phyloP scores from a whole-genome alignment of 2,113 vertebrate genomes.

The Thermophis baileyi region DNA sequence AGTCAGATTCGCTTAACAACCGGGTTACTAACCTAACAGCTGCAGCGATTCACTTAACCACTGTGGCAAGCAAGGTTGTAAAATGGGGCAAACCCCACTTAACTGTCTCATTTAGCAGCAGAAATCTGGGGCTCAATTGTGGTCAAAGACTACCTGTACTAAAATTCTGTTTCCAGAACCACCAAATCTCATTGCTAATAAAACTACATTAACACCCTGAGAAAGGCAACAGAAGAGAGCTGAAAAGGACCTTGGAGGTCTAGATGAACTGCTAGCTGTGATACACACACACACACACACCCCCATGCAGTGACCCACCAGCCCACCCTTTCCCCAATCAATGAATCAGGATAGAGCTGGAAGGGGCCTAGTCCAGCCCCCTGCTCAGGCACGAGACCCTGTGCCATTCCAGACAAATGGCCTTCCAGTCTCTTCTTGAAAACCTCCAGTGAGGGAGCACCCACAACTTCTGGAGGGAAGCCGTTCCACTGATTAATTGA shows the following conservation, averaged over 20 bases:
- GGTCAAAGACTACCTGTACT: background rate
- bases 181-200: background rate
- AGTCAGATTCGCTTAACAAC: too few relatives aligned
- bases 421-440: too few relatives aligned
- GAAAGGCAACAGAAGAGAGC: background rate
- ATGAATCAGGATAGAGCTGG: too few relatives aligned
- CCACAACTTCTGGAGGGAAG: too few relatives aligned
- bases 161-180: background rate
- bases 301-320: too few relatives aligned
- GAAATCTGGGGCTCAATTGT: background rate
- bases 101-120: too few relatives aligned
- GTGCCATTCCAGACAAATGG: rapidly evolving
- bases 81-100: too few relatives aligned
- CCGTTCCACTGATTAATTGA: too few relatives aligned
- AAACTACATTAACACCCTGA: background rate
- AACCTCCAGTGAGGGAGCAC: too few relatives aligned
- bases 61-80: too few relatives aligned
- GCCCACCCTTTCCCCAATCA: background rate
- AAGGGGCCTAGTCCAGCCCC: background rate
- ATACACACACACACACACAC: background rate
- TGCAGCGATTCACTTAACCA: background rate
- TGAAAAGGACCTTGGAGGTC: too few relatives aligned
- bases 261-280: background rate
- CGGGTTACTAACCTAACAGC: background rate
- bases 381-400: background rate